Evolutionary conservation across 2,888 invertebrate genomes (phyloP), one percentile per base, ranked within the genome.

Genomic region (Lasiommata megera): DNA sequence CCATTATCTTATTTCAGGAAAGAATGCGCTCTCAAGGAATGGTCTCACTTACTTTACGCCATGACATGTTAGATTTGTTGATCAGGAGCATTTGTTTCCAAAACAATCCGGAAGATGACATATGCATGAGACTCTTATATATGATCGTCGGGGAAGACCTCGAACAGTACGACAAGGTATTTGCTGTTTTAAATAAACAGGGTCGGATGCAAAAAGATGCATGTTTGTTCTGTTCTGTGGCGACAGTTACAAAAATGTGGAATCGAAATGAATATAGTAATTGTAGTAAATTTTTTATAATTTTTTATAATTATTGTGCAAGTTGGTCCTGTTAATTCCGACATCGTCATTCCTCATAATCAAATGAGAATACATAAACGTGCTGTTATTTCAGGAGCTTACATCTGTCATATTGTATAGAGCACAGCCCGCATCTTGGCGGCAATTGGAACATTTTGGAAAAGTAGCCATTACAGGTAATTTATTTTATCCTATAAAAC

Each of bases 141-240:
- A 62, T 74, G 1, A 1, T 88, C 1, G 78, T 88, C 1, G 91
- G 91, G 0, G 87, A 89, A 50, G 89, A 91, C 59, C 79, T 79
- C 18, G 88, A 86, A 14, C 88, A 89, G 62, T 76, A 76, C 18
- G 85, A 88, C 53, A 73, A 76, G 79, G 91, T 91, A 69, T 66
- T 70, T 46, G 40, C 11, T 43, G 14, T n/a, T 36, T 36, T n/a
- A n/a, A n/a, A n/a, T n/a, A n/a, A n/a, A n/a, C n/a, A n/a, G n/a
- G n/a, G n/a, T n/a, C n/a, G n/a, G n/a, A n/a, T n/a, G n/a, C n/a
- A n/a, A n/a, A n/a, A n/a, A n/a, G n/a, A n/a, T n/a, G n/a, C n/a
- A n/a, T n/a, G n/a, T n/a, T n/a, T n/a, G n/a, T n/a, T n/a, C n/a
- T n/a, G n/a, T n/a, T n/a, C n/a, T n/a, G n/a, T n/a, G n/a, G n/a